Evolutionary conservation across 2,797 vertebrate genomes (phyloP).

Genomic region (Mormyrops attenuatus): DNA sequence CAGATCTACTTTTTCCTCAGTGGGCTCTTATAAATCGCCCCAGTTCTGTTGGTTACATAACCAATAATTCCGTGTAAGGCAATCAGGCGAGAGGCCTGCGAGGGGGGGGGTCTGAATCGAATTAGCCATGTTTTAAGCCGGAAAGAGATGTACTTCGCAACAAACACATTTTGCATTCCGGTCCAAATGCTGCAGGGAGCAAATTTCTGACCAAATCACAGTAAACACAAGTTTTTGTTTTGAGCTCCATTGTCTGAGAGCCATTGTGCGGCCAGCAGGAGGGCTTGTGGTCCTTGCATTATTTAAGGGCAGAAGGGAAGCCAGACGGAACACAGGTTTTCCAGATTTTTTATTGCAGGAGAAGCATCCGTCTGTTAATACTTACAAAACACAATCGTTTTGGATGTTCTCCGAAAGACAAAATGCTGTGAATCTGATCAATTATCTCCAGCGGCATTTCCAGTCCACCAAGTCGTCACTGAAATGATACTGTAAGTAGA

Average conservation of each 20-base stretch:
- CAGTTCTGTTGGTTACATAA: neutral
- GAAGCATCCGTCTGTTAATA: neutral
- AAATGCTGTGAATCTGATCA: neutral
- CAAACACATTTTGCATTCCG: neutral
- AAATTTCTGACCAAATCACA: neutral
- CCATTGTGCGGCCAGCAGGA: neutral
- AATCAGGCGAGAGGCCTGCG: neutral
- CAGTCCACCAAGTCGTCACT: neutral
- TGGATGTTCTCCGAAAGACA: neutral
- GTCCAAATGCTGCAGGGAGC: neutral
- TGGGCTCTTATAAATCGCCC: slow-evolving; percentile 1
- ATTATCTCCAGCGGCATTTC: neutral
- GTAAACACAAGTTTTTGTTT: neutral
- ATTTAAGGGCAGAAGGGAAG: neutral
- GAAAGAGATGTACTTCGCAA: neutral
- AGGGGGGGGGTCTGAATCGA: neutral
- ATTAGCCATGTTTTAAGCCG: neutral
- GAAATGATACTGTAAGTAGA: neutral
- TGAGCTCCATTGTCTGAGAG: neutral
- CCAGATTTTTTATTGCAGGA: neutral
- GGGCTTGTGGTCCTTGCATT: neutral
- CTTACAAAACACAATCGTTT: neutral
- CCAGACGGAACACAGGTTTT: neutral
- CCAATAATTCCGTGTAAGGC: neutral
- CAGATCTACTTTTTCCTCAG: neutral